A percentile compares a stretch with the other conserved stretches of the same genome.
Conservation (phyloP, 2,113 vertebrate species). For the Cyprinodon brontotheroides region DNA sequence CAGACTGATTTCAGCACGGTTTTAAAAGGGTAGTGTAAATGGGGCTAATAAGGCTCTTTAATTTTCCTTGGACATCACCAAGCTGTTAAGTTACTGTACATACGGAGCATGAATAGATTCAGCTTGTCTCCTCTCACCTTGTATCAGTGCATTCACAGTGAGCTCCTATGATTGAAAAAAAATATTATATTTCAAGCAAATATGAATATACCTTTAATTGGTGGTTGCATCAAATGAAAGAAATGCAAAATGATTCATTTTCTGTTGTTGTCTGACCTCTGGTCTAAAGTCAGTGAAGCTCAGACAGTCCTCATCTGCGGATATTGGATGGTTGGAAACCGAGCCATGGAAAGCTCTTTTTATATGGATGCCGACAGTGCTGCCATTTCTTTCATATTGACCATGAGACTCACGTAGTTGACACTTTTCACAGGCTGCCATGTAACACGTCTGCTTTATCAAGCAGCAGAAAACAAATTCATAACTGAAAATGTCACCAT, state of each 20-base stretch:
- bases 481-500: slow-evolving; percentile 4
- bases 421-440: neutral
- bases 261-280: neutral
- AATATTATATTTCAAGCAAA: neutral
- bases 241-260: neutral
- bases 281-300: neutral
- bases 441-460: neutral
- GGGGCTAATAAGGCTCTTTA: neutral
- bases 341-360: neutral
- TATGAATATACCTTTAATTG: neutral
- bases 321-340: neutral
- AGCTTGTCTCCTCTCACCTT: neutral
- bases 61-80: neutral
- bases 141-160: neutral
- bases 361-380: neutral
- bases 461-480: slow-evolving; percentile 7
- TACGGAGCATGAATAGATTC: neutral
- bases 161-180: neutral
- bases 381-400: neutral
- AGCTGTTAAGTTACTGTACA: neutral
- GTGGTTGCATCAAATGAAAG: neutral
- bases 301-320: neutral
- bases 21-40: no score
- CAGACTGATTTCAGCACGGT: no score
- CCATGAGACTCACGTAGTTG: neutral